Conservation (phyloP, 2,113 vertebrate genomes). For the Micromys minutus region DNA sequence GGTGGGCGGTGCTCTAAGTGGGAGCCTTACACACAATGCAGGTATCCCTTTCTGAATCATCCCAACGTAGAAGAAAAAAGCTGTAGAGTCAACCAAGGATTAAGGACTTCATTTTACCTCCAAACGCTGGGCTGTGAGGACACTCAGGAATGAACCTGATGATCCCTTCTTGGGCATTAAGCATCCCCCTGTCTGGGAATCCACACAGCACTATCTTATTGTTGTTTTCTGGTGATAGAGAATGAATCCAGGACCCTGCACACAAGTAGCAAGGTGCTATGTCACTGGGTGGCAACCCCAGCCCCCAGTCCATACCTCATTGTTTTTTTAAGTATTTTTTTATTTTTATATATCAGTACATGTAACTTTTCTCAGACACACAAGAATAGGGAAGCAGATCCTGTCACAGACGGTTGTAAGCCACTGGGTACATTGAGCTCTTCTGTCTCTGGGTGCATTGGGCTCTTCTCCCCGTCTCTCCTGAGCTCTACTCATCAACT, state of each 20-base stretch:
- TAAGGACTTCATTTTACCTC: neutral
- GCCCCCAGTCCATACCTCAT: neutral
- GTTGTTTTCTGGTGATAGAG: neutral
- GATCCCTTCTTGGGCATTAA: neutral
- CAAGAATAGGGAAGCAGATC: too few relatives aligned
- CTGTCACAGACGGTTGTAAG: too few relatives aligned
- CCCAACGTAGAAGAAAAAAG: neutral
- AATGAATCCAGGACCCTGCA: neutral
- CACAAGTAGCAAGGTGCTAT: too few relatives aligned
- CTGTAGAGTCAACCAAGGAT: neutral
- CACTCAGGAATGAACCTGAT: neutral
- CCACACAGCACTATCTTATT: neutral
- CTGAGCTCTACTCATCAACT: neutral
- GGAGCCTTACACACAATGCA: neutral
- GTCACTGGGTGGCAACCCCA: neutral
- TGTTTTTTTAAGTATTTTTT: neutral
- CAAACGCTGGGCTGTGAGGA: neutral
- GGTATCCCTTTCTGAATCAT: neutral
- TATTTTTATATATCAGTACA: too few relatives aligned
- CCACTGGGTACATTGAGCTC: too few relatives aligned
- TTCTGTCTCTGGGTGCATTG: too few relatives aligned
- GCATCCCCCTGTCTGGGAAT: neutral
- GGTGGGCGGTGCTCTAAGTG: neutral
- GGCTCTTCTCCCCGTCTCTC: neutral
- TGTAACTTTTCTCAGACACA: too few relatives aligned